Evolutionary conservation across 92 coral and sea anemone genomes (phyloP).

Genomic region (Zoanthus solanderi): DNA sequence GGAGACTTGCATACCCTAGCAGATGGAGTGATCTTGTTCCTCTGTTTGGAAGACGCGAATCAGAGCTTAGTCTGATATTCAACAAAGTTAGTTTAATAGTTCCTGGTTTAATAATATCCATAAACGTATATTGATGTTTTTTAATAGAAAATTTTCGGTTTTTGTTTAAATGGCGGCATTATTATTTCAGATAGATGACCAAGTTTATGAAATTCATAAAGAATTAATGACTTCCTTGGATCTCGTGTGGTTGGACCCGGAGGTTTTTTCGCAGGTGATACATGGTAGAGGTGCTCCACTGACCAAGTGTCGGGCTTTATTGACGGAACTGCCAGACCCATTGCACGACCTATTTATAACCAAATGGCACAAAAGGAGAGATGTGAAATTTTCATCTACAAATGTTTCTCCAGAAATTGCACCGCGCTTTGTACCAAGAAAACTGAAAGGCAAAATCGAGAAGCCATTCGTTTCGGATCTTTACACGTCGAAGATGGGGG

Average conservation of each 20-base stretch:
- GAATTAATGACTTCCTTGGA: conserved; percentile 56
- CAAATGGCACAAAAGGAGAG: no score
- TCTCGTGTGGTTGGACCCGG: conserved; percentile 69
- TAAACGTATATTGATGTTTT: neutral
- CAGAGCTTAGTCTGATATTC: conserved; percentile 74
- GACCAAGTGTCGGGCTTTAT: conserved; percentile 68
- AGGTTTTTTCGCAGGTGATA: conserved; percentile 52
- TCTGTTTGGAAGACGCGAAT: conserved; percentile 65
- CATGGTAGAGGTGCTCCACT: conserved; percentile 68
- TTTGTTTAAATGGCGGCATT: neutral
- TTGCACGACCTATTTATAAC: no score
- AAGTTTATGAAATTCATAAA: neutral
- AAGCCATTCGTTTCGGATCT: no score
- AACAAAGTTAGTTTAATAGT: conserved; percentile 40
- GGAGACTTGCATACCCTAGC: conserved; percentile 72
- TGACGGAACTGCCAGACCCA: no score
- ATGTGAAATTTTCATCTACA: no score
- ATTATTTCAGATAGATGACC: no score
- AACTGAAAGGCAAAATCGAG: no score
- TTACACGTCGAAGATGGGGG: no score
- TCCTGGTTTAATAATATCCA: neutral
- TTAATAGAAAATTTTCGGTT: neutral
- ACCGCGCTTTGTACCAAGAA: no score
- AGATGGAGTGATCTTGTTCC: conserved; percentile 73
- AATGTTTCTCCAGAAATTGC: no score